Conservation (phyloP, 2,888 invertebrate species). For the Mesochorus sp. region DNA sequence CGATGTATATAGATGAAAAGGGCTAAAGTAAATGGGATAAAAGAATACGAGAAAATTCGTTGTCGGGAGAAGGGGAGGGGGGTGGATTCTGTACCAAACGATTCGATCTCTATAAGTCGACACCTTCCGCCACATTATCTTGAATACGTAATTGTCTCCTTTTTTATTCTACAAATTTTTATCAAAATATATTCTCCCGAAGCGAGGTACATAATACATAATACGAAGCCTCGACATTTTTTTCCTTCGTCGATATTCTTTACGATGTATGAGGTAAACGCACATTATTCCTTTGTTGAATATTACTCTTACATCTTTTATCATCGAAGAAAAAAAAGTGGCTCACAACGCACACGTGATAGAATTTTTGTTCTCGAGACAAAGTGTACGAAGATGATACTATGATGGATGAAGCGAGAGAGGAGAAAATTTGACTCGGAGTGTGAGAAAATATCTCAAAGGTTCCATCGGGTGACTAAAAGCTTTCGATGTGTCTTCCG, state of each 20-base stretch:
- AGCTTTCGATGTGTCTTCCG: constrained; percentile 57
- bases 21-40: not conserved
- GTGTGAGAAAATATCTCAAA: constrained; percentile 48
- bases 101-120: constrained; percentile 51
- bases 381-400: constrained; percentile 34
- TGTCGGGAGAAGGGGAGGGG: no score
- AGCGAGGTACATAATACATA: not conserved
- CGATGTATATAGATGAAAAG: constrained; percentile 12
- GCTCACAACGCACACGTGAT: not conserved
- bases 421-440: not conserved
- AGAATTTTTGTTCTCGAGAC: constrained; percentile 6
- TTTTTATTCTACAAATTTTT: constrained; percentile 17
- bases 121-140: constrained; percentile 46
- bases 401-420: not conserved
- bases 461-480: constrained; percentile 51
- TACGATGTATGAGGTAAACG: not conserved
- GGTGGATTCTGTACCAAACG: constrained; percentile 31
- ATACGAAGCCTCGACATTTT: not conserved
- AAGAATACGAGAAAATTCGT: constrained; percentile 19
- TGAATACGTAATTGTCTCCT: constrained; percentile 43
- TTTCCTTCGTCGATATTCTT: not conserved
- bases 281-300: not conserved
- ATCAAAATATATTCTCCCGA: constrained; percentile 20
- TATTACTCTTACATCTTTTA: not conserved
- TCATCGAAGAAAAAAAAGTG: not conserved